phyloP scores from a whole-genome alignment of 2,797 vertebrate species.

The Eulemur mongoz region DNA sequence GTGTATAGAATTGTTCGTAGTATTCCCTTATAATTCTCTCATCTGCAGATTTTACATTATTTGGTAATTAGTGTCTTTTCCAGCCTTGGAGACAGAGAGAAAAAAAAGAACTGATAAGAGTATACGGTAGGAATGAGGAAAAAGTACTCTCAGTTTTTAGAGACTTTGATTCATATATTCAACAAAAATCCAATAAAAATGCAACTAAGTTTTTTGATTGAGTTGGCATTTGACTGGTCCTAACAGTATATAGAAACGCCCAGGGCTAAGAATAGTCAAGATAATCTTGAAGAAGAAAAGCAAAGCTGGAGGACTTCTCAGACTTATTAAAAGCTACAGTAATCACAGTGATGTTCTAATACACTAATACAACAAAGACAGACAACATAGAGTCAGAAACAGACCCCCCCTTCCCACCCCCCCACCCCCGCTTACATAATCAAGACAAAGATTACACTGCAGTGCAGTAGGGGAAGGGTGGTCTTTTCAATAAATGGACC shows the following conservation, averaged over 20 bases:
- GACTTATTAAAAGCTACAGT: neutral
- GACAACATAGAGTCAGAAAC: neutral
- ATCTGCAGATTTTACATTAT: no score
- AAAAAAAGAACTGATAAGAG: no score
- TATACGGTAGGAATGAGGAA: no score
- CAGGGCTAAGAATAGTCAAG: neutral
- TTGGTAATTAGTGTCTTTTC: no score
- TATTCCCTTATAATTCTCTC: no score
- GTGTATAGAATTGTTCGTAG: no score
- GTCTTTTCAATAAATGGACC: neutral
- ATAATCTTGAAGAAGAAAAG: neutral
- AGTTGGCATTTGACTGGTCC: neutral
- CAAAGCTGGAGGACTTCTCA: neutral
- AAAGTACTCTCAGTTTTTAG: no score
- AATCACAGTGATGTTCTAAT: neutral
- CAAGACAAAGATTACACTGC: neutral
- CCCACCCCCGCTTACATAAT: no score
- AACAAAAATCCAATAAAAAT: neutral
- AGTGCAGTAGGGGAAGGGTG: neutral
- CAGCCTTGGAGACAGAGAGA: no score
- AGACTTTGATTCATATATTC: neutral
- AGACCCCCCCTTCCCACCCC: neutral
- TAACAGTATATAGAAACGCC: neutral
- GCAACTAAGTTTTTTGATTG: neutral
- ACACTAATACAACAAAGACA: neutral